phyloP scores from a whole-genome alignment of 1,140 invertebrate genomes.

The Portunus trituberculatus region DNA sequence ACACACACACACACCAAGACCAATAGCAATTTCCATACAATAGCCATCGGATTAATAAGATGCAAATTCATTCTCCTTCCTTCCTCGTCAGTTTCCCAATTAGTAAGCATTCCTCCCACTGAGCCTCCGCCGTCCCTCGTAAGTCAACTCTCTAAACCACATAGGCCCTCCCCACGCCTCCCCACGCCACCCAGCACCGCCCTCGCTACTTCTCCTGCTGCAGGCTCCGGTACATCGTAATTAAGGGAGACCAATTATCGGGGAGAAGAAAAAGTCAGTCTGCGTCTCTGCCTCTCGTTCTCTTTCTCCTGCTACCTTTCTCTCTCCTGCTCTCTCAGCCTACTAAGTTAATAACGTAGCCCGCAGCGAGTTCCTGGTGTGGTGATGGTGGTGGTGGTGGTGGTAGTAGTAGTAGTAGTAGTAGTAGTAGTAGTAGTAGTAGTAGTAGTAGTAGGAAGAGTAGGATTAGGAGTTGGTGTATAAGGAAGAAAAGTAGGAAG shows the following conservation, averaged over 20 bases:
- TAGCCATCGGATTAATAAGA: neutral
- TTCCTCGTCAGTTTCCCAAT: neutral
- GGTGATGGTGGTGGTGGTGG: too few species aligned
- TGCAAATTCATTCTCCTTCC: neutral
- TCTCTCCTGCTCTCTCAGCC: neutral
- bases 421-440: too few species aligned
- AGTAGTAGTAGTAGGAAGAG: too few species aligned
- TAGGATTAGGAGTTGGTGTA: too few species aligned
- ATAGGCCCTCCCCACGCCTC: neutral
- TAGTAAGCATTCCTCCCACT: neutral
- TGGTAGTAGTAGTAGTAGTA: too few species aligned
- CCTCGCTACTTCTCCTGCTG: neutral
- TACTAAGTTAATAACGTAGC: too few species aligned
- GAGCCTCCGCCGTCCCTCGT: neutral
- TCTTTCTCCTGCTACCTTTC: neutral
- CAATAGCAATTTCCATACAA: constrained; percentile 11
- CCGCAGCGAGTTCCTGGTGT: too few species aligned
- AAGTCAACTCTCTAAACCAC: neutral
- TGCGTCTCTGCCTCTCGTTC: constrained; percentile 43
- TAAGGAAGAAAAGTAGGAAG: too few species aligned
- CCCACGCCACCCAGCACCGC: too few species aligned
- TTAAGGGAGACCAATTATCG: neutral
- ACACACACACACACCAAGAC: neutral
- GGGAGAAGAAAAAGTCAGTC: neutral
- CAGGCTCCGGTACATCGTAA: neutral